A percentile compares a stretch with the other conserved stretches of the same genome.
phyloP scores from a whole-genome alignment of 37 sponge, comb jelly and placozoan genomes.

The Haliclona indistincta region DNA sequence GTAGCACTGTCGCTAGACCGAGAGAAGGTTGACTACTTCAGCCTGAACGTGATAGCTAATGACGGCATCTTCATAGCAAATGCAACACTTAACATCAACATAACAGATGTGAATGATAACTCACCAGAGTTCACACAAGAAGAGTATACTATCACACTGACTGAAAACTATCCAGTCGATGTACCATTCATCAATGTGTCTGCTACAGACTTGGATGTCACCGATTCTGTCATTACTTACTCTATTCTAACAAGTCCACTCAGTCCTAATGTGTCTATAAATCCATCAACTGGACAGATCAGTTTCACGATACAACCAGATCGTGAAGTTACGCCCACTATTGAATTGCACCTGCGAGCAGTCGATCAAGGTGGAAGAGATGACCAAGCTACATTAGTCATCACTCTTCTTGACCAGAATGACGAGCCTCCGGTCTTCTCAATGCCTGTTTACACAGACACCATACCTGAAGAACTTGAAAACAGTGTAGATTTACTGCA shows the following conservation, averaged over 20 bases:
- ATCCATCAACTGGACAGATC: conserved; percentile 53
- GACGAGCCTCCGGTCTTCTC: conserved; percentile 60
- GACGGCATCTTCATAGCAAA: conserved; percentile 16
- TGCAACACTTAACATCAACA: conserved; percentile 14
- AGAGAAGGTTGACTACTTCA: background rate
- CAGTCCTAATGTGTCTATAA: conserved; percentile 24
- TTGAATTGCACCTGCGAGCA: conserved; percentile 56
- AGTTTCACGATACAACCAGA: conserved; percentile 39
- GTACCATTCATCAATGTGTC: conserved; percentile 25
- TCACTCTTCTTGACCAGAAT: conserved; percentile 57
- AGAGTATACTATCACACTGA: background rate
- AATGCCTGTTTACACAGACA: conserved; percentile 2
- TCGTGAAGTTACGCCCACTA: conserved; percentile 23
- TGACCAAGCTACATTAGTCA: conserved; percentile 26
- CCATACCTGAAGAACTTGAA: conserved; percentile 38
- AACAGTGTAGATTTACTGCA: conserved; percentile 27
- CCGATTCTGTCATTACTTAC: conserved; percentile 37
- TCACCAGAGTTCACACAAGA: conserved; percentile 14
- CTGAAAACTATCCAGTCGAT: conserved; percentile 50
- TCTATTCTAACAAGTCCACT: conserved; percentile 14
- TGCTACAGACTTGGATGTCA: conserved; percentile 56
- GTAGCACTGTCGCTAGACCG: conserved; percentile 6
- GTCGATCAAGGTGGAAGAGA: conserved; percentile 26
- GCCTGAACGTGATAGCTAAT: conserved; percentile 18
- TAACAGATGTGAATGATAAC: conserved; percentile 57